These are phyloP conservation scores for Caenorhabditis sp. DNA, from an alignment of 2,888 invertebrate species.

Conservation along the genomic window DNA sequence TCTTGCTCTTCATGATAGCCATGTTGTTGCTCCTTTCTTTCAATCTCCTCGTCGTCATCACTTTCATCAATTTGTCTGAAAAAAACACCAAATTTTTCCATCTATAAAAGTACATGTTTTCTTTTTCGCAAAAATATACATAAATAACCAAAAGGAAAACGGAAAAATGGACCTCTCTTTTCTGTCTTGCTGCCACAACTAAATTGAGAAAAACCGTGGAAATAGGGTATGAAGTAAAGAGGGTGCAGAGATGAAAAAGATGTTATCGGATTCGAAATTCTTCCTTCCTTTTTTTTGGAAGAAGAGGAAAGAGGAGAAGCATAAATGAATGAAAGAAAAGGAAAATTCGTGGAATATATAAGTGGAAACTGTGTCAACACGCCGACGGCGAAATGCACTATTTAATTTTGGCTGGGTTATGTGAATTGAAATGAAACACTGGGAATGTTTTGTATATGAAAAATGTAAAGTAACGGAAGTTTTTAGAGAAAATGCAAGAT, in stretches of 20 bases:
- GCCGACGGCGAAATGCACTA: background rate
- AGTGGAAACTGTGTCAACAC: background rate
- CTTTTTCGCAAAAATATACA: slow-evolving; percentile 6
- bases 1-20: slow-evolving; percentile 75
- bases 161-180: background rate
- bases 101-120: no score
- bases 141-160: slow-evolving; percentile 11
- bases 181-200: background rate
- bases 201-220: background rate
- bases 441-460: no score
- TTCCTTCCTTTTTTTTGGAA: background rate
- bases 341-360: no score
- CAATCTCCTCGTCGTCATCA: slow-evolving; percentile 55
- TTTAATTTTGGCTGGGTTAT: background rate
- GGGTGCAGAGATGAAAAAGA: no score
- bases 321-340: slow-evolving; percentile 10
- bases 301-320: background rate
- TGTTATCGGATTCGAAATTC: slow-evolving; percentile 2
- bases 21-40: slow-evolving; percentile 23
- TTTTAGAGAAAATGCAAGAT: no score
- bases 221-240: no score
- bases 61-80: slow-evolving; percentile 57
- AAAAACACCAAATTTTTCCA: no score
- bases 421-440: background rate
- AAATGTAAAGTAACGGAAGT: no score